Percentiles rank a stretch among this genome's conserved stretches.
phyloP scores from a whole-genome alignment of 2,113 vertebrate species.

The Piaya cayana region DNA sequence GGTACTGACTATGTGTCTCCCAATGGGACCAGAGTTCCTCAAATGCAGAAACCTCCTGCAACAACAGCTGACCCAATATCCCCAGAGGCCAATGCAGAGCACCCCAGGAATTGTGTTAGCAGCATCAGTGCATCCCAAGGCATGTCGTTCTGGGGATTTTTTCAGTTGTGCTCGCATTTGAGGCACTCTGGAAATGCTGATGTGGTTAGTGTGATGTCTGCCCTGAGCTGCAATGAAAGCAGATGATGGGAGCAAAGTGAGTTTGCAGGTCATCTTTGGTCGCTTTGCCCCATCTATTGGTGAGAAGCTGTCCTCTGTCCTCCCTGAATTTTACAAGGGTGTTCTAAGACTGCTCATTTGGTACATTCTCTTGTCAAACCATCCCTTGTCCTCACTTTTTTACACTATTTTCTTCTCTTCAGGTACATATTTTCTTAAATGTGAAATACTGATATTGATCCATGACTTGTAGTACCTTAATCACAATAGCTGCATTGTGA shows the following conservation, averaged over 20 bases:
- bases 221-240: background rate
- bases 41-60: background rate
- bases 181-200: background rate
- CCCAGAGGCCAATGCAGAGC: background rate
- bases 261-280: background rate
- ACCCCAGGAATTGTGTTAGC: background rate
- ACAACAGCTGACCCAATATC: background rate
- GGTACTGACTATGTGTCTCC: background rate
- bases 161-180: background rate
- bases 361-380: background rate
- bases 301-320: background rate
- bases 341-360: background rate
- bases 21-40: background rate
- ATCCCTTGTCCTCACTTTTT: background rate
- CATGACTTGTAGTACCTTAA: background rate
- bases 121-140: background rate
- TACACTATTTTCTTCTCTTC: background rate
- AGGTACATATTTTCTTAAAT: background rate
- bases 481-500: background rate
- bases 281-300: slow-evolving; percentile 33
- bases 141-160: background rate
- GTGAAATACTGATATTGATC: background rate
- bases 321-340: background rate
- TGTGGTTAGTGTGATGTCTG: background rate
- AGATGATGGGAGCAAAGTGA: background rate